A percentile compares a stretch with the other conserved stretches of the same genome.
Conservation (phyloP, 2,113 vertebrate genomes). For the Opisthocomus hoazin region DNA sequence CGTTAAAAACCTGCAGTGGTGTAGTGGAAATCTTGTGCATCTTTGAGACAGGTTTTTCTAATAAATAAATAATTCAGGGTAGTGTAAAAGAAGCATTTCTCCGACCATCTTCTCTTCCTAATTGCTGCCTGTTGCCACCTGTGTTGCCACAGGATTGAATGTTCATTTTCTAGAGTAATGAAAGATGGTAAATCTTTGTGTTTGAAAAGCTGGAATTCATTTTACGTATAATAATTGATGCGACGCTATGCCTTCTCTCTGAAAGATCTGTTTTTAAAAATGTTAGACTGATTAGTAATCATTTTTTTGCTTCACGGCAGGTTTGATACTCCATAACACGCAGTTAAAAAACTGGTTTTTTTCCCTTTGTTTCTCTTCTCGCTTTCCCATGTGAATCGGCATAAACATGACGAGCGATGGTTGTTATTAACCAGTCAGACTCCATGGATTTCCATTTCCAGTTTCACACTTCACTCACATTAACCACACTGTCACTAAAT, state of each 20-base stretch:
- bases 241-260: background rate
- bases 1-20: background rate
- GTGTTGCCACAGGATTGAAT: rapidly evolving
- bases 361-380: background rate
- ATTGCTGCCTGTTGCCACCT: background rate
- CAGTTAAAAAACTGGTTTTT: background rate
- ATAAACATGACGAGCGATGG: background rate
- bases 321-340: background rate
- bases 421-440: background rate
- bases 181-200: background rate
- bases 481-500: background rate
- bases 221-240: rapidly evolving
- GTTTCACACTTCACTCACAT: background rate
- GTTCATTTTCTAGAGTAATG: background rate
- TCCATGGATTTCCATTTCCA: background rate
- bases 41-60: background rate
- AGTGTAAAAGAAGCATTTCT: background rate
- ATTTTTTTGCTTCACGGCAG: background rate
- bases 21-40: too few relatives aligned
- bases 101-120: background rate
- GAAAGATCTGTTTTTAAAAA: background rate
- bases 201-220: background rate
- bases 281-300: background rate
- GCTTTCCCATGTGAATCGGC: background rate
- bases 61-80: background rate